phyloP scores from a whole-genome alignment of 2,113 vertebrate genomes.

The Hipposideros armiger region DNA sequence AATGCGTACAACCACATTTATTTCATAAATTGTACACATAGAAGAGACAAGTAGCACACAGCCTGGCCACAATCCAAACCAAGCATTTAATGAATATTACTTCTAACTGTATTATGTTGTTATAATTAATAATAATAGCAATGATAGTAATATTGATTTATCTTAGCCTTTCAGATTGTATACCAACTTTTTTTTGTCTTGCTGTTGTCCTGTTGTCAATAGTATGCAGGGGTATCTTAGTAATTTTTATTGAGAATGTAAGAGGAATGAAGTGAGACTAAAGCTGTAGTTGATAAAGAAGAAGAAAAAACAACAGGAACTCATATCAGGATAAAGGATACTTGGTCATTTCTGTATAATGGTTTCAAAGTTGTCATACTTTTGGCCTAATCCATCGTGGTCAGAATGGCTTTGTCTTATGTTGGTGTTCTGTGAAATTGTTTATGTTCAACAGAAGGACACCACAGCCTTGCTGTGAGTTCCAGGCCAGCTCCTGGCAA shows the following conservation, averaged over 20 bases:
- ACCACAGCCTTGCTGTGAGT: background rate
- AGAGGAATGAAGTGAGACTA: background rate
- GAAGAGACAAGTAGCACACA: background rate
- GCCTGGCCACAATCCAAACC: background rate
- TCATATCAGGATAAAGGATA: background rate
- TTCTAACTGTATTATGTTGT: background rate
- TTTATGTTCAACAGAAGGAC: background rate
- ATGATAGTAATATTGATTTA: background rate
- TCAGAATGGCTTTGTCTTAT: background rate
- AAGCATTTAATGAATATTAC: background rate
- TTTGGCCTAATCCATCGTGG: background rate
- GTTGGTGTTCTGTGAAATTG: background rate
- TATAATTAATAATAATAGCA: background rate
- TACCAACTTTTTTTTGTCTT: background rate
- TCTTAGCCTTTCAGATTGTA: background rate
- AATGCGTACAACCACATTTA: background rate
- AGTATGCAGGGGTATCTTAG: background rate
- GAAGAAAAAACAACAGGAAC: background rate
- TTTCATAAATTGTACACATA: background rate
- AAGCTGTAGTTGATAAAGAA: background rate
- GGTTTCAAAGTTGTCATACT: background rate
- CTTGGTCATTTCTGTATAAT: background rate
- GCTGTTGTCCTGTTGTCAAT: background rate
- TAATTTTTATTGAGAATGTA: conserved; percentile 12
- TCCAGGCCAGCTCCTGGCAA: background rate